These are phyloP conservation scores for Glaucidium brasilianum DNA, from an alignment of 2,113 vertebrate genomes.

Conservation along the genomic window DNA sequence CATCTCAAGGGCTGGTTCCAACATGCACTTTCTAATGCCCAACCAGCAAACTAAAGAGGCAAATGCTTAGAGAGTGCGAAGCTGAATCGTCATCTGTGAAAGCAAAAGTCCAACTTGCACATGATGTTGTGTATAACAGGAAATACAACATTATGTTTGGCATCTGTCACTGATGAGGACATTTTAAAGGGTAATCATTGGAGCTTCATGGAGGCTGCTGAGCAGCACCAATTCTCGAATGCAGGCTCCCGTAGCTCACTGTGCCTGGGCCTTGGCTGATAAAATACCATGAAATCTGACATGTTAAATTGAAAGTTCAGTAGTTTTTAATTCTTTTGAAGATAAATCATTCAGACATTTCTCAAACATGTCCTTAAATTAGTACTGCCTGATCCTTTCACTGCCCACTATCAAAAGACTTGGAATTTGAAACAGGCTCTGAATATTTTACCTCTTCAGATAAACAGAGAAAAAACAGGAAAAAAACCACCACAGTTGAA, in stretches of 20 bases:
- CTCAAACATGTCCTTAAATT: neutral
- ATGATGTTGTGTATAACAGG: neutral
- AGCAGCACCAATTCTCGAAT: neutral
- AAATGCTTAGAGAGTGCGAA: neutral
- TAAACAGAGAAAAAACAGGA: neutral
- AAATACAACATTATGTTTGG: neutral
- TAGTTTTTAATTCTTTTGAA: neutral
- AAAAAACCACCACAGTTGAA: neutral
- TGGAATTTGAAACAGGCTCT: neutral
- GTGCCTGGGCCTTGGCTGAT: neutral
- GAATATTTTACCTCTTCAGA: neutral
- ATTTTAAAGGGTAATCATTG: neutral
- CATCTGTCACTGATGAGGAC: neutral
- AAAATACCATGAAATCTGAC: neutral
- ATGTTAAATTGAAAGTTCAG: neutral
- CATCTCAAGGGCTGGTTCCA: neutral
- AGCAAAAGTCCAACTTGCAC: neutral
- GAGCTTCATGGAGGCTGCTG: neutral
- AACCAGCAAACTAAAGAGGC: neutral
- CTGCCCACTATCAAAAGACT: neutral
- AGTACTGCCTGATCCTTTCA: neutral
- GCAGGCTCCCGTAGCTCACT: neutral
- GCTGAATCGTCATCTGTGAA: neutral
- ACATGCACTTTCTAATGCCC: rapidly evolving
- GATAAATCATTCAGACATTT: neutral